Base-by-base conservation (phyloP, 2,797 vertebrate genomes). In the Rhodeus uyekii region DNA sequence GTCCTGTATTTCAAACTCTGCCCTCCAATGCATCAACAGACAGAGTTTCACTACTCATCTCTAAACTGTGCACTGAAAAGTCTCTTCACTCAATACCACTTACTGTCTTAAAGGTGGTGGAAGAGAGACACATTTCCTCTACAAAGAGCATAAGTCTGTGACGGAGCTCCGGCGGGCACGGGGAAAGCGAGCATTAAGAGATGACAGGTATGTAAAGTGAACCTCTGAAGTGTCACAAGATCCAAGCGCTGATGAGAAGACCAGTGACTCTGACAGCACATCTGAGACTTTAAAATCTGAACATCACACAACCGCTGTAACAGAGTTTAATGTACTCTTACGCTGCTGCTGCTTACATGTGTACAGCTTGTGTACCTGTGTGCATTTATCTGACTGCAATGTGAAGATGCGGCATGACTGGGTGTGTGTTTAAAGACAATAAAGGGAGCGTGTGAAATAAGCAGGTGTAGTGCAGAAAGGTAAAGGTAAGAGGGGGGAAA, bases 61-160 rank as follows among this genome's bases (percentile, higher is more conserved):
- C 91, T 91, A 92, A 92, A 92, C 88, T 83, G 86, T 89, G 84
- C 88, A 91, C 89, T 89, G 84, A 84, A 86, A 78, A 78, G 90
- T 90, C 89, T 91, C 90, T 81, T 76, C 86, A 85, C 89, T 94
- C 90, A 90, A 89, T 87, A 94, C 91, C 92, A 93, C 92, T 94
- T 94, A 93, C 89, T 81, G 78, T 91, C 92, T 93, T 94, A 92
- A 95, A 95, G 91, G 92, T 92, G 93, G 91, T 85, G 90, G 91
- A 90, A 90, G 92, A 91, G 90, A 89, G 88, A 90, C 90, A 90
- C 87, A 89, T 93, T 93, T 92, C 90, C 91, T 91, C 91, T 93
- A 94, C 94, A 94, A 94, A 95, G 92, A 93, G 93, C 92, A 91
- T 92, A 92, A 90, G 91, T 94, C 92, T 93, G 90, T 90, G 90